Evolutionary conservation across 2,797 vertebrate species (phyloP), one percentile per base, ranked within the genome.

Genomic region (Oreochromis grahami): DNA sequence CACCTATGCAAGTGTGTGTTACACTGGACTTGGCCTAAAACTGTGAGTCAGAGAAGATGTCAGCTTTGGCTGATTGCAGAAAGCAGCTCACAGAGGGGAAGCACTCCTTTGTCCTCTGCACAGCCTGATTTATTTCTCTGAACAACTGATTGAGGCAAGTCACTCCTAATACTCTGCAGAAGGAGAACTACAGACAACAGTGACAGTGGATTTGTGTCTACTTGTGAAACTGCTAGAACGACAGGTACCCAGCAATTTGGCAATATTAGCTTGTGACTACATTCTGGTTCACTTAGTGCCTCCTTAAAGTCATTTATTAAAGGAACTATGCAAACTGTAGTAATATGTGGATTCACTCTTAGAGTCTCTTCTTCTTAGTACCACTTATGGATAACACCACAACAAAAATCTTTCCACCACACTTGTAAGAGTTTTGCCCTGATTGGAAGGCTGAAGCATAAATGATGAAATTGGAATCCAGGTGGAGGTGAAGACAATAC

Each of bases 31-130:
- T 86, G 76, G 77, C 60, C 87, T 87, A 58, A 72, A 88, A 88
- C 11, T 45, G 78, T 80, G 86, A 91, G 60, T 89, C 84, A 84
- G 77, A 88, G 78, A 83, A 78, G 78, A 74, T 58, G 77, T 63
- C 74, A 85, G 90, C 26, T 82, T 79, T 74, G 80, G 87, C 86
- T 94, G 93, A 92, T 92, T 91, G 86, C 89, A 89, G 58, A 63
- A 83, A 92, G 83, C 78, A 70, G 89, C 86, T 92, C 90, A 77
- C 91, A 86, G 86, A 87, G 84, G 89, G 91, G 85, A 80, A 78
- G 56, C 63, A 34, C 87, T 77, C 70, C 79, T 87, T 82, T 88
- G 83, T 87, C 86, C 82, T 81, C 55, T 24, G 38, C 50, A 91
- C 77, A 86, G 38, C 76, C 41, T 81, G 88, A 90, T 89, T 87